These are phyloP conservation scores for Lucifuga dentata DNA, from an alignment of 2,113 vertebrate genomes.

Conservation along the genomic window DNA sequence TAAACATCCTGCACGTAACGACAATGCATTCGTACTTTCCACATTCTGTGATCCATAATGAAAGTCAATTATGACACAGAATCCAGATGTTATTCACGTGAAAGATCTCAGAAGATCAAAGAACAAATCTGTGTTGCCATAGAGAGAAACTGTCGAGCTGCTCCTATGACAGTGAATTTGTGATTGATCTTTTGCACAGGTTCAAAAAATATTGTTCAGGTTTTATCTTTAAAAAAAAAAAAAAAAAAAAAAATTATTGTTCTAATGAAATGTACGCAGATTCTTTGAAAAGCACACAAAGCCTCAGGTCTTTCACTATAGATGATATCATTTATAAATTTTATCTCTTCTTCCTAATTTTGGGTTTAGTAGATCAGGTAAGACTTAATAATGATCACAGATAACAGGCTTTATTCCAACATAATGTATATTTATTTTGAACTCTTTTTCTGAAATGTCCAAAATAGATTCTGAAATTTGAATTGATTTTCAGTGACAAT, in stretches of 20 bases:
- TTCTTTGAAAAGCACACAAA: constrained; percentile 37
- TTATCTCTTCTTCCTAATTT: constrained; percentile 1
- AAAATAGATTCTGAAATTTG: background rate
- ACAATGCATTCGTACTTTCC: background rate
- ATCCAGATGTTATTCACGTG: constrained; percentile 3
- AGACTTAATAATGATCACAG: constrained; percentile 11
- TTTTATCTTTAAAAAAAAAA: constrained; percentile 13
- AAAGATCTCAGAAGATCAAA: constrained; percentile 17
- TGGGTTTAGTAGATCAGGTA: background rate
- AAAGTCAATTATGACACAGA: constrained; percentile 7
- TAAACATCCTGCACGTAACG: background rate
- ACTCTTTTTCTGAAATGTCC: background rate
- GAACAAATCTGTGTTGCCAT: constrained; percentile 2
- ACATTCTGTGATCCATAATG: constrained; percentile 10
- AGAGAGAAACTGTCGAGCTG: too few relatives aligned
- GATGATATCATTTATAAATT: constrained; percentile 9
- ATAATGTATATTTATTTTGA: background rate
- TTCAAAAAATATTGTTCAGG: constrained; percentile 13
- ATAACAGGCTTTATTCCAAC: background rate
- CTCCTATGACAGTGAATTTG: constrained; percentile 6
- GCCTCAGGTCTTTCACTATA: constrained; percentile 51
- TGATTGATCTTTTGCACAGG: background rate
- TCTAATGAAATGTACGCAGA: constrained; percentile 29
- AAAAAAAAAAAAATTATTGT: too few relatives aligned
- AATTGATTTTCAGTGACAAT: constrained; percentile 27